Evolutionary conservation across 2,113 vertebrate species (phyloP).

Genomic region (Epinephelus lanceolatus): DNA sequence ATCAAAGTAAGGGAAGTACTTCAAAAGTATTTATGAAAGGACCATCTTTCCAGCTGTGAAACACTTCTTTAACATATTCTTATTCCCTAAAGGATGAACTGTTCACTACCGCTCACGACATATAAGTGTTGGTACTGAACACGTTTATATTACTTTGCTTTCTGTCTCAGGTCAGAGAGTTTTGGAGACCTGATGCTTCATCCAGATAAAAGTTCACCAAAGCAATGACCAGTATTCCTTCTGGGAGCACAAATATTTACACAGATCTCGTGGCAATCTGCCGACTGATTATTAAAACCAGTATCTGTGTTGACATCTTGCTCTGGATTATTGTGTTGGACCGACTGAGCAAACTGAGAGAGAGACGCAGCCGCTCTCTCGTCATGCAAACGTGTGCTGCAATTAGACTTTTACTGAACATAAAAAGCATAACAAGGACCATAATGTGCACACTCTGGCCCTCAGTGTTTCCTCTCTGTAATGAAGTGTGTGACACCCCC

Average conservation of each 20-base stretch:
- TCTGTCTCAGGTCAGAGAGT: too few species aligned
- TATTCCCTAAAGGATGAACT: too few species aligned
- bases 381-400: not conserved
- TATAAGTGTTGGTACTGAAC: too few species aligned
- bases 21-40: too few species aligned
- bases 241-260: not conserved
- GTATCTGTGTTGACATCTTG: not conserved
- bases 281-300: not conserved
- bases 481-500: slow-evolving; percentile 39
- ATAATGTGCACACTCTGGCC: not conserved
- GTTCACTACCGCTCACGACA: too few species aligned
- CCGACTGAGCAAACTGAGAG: not conserved
- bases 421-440: slow-evolving; percentile 8
- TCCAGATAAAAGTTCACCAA: too few species aligned
- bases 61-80: too few species aligned
- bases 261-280: not conserved
- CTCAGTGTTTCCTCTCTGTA: slow-evolving; percentile 22
- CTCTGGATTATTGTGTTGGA: not conserved
- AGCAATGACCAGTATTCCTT: not conserved
- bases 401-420: slow-evolving; percentile 15
- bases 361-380: not conserved
- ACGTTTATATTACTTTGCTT: too few species aligned
- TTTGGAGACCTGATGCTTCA: too few species aligned
- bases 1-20: too few species aligned
- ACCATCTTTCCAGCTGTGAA: too few species aligned